These are phyloP conservation scores for Bradypus variegatus DNA, from an alignment of 2,797 vertebrate genomes.

Conservation along the genomic window DNA sequence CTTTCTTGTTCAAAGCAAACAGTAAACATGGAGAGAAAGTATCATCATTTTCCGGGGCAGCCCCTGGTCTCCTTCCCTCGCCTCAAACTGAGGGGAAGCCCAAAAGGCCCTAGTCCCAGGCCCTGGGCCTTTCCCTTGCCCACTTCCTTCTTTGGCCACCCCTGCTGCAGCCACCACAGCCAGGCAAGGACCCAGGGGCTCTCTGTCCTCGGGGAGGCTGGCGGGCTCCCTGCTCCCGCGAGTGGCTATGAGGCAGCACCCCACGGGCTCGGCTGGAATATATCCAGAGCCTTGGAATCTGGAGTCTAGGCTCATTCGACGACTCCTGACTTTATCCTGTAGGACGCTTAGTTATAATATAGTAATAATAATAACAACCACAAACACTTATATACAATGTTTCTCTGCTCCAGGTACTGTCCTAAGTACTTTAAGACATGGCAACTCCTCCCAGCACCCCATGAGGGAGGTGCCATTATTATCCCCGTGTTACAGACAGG, in stretches of 20 bases:
- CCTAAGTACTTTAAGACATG: background rate
- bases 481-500: background rate
- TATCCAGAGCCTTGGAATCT: background rate
- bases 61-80: background rate
- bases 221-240: background rate
- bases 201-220: background rate
- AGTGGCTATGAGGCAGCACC: background rate
- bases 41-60: background rate
- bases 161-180: background rate
- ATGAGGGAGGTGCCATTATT: rapidly evolving
- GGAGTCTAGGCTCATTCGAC: background rate
- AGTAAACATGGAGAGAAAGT: background rate
- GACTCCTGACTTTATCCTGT: background rate
- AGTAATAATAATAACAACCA: too few relatives aligned
- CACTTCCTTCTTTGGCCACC: slow-evolving; percentile 35
- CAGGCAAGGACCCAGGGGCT: background rate
- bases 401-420: background rate
- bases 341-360: background rate
- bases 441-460: background rate
- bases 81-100: slow-evolving; percentile 23
- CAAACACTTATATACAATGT: background rate
- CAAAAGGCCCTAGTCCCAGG: background rate
- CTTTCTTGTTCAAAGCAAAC: background rate
- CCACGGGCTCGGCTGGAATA: rapidly evolving
- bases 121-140: slow-evolving; percentile 4